Percentiles rank a stretch among this genome's conserved stretches.
Evolutionary conservation across 2,888 invertebrate genomes (phyloP).

Genomic region (Bhutanitis thaidina): DNA sequence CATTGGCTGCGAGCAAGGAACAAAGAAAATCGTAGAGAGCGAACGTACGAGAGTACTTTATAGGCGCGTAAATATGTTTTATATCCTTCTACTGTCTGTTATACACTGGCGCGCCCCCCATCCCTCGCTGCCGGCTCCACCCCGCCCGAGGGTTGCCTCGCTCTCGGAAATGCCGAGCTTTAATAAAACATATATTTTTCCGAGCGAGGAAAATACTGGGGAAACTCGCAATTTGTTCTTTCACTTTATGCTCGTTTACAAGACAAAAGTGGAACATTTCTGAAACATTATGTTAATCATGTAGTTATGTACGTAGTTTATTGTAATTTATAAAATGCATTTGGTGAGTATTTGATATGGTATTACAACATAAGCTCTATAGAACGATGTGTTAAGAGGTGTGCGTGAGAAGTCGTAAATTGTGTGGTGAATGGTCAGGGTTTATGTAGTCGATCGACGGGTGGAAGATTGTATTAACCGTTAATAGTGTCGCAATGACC

Average conservation of each 20-base stretch:
- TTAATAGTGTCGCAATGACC: slow-evolving; percentile 64
- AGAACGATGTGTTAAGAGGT: slow-evolving; percentile 24
- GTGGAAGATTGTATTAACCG: slow-evolving; percentile 54
- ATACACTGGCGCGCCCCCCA: slow-evolving; percentile 74
- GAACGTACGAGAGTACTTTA: slow-evolving; percentile 79
- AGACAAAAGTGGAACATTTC: slow-evolving; percentile 80
- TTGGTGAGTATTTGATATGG: slow-evolving; percentile 23
- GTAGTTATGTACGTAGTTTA: slow-evolving; percentile 67
- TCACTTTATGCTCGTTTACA: slow-evolving; percentile 81
- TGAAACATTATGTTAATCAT: slow-evolving; percentile 78
- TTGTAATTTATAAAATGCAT: slow-evolving; percentile 40
- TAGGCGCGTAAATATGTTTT: slow-evolving; percentile 81
- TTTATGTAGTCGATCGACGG: slow-evolving; percentile 43
- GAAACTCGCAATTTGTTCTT: slow-evolving; percentile 81
- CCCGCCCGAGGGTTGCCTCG: slow-evolving; percentile 68
- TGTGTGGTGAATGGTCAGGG: slow-evolving; percentile 38
- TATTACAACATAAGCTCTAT: slow-evolving; percentile 16
- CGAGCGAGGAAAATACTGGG: slow-evolving; percentile 80
- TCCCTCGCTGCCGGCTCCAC: slow-evolving; percentile 49
- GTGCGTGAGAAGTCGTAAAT: slow-evolving; percentile 48
- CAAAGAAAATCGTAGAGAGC: slow-evolving; percentile 79
- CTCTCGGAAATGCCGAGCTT: slow-evolving; percentile 80
- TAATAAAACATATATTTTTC: slow-evolving; percentile 81
- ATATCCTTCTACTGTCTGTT: slow-evolving; percentile 80
- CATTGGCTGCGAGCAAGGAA: slow-evolving; percentile 76